These are phyloP conservation scores for Rutpela maculata DNA, from an alignment of 2,888 invertebrate genomes.

Conservation along the genomic window DNA sequence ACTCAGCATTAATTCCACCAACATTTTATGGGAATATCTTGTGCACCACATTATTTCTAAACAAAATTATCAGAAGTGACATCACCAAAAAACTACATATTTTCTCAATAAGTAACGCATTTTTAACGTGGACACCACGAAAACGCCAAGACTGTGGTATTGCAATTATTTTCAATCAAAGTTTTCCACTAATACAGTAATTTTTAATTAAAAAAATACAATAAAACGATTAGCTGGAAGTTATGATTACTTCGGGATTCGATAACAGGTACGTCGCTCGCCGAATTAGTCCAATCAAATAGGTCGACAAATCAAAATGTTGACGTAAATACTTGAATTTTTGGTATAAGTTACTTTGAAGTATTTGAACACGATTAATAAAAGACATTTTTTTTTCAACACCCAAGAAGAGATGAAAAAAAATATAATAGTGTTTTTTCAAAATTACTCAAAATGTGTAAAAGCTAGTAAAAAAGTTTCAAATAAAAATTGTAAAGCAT, in stretches of 20 bases:
- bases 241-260: slow-evolving; percentile 23
- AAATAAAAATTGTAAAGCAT: too few relatives aligned
- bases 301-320: too few relatives aligned
- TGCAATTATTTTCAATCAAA: background rate
- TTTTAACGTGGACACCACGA: background rate
- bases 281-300: too few relatives aligned
- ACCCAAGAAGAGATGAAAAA: too few relatives aligned
- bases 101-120: slow-evolving; percentile 15
- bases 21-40: slow-evolving; percentile 27
- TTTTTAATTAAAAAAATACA: slow-evolving; percentile 30
- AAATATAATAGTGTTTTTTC: too few relatives aligned
- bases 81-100: slow-evolving; percentile 10
- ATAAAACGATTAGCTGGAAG: slow-evolving; percentile 19
- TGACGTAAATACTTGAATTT: too few relatives aligned
- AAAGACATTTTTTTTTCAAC: too few relatives aligned
- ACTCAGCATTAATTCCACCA: slow-evolving; percentile 24
- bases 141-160: background rate
- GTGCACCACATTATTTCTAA: slow-evolving; percentile 33
- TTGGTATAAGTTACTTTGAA: too few relatives aligned
- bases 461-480: too few relatives aligned
- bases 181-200: slow-evolving; percentile 25
- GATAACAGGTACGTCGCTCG: slow-evolving; percentile 16
- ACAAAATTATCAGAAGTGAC: background rate
- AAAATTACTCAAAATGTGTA: too few relatives aligned
- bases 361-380: too few relatives aligned